Percentiles rank a stretch among this genome's conserved stretches.
These are phyloP conservation scores for Pteropus alecto DNA, from an alignment of 2,113 vertebrate genomes.

Conservation along the genomic window DNA sequence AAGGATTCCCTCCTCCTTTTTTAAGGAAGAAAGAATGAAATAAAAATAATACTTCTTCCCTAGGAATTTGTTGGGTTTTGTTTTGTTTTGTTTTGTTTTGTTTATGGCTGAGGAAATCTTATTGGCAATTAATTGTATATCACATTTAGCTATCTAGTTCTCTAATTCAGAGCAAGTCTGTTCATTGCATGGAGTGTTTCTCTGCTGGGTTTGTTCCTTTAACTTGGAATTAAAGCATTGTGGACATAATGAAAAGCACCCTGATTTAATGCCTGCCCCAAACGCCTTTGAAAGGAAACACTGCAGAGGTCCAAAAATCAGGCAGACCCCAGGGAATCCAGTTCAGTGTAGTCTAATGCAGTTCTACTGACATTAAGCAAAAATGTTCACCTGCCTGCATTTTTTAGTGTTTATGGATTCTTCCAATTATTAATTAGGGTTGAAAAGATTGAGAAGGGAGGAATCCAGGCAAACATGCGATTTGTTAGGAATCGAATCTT, in stretches of 20 bases:
- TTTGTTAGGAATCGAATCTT: not conserved
- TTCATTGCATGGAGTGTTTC: not conserved
- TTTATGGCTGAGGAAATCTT: not conserved
- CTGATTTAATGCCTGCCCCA: not conserved
- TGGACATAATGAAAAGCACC: not conserved
- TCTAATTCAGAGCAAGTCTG: not conserved
- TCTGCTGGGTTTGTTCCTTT: not conserved
- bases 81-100: not conserved
- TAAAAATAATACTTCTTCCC: not conserved
- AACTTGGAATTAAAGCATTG: not conserved
- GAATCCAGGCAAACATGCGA: not conserved
- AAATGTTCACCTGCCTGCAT: not conserved
- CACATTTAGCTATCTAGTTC: not conserved
- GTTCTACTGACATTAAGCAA: not conserved
- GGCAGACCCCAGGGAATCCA: not conserved
- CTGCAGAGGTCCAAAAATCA: not conserved
- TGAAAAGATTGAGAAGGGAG: not conserved
- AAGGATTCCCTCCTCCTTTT: not conserved
- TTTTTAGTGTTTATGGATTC: not conserved
- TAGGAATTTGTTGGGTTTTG: not conserved
- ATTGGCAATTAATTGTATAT: not conserved
- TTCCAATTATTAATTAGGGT: not conserved
- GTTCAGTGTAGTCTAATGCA: not conserved
- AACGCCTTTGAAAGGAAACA: not conserved
- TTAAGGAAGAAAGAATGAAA: not conserved